These are phyloP conservation scores for Drosophila meridiana DNA, from an alignment of 2,888 invertebrate genomes.

Conservation along the genomic window DNA sequence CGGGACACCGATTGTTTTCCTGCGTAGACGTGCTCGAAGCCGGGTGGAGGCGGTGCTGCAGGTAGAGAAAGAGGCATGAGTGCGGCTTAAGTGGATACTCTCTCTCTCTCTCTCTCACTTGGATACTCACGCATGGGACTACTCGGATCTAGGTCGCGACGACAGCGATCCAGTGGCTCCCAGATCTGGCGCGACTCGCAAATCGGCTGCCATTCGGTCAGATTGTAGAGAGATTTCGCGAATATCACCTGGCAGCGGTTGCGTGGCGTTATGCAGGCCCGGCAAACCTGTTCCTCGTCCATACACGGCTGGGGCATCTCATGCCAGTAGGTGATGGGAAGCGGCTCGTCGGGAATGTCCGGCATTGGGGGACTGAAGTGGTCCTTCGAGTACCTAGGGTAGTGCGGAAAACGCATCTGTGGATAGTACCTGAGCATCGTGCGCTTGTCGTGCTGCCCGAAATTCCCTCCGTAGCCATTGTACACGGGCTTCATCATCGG, in stretches of 20 bases:
- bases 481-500: neutral
- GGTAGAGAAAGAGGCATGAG: too few relatives aligned
- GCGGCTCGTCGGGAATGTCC: neutral
- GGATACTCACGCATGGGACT: conserved; percentile 18
- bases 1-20: conserved; percentile 34
- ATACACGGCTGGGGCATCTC: neutral
- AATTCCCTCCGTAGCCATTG: neutral
- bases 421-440: neutral
- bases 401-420: neutral
- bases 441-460: neutral
- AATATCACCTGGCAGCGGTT: conserved; percentile 4
- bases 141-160: conserved; percentile 31
- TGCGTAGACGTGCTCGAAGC: conserved; percentile 23
- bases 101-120: too few relatives aligned
- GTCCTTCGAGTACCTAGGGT: neutral
- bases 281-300: neutral
- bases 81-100: too few relatives aligned
- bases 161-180: conserved; percentile 27
- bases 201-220: conserved; percentile 30
- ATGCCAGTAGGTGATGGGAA: rapidly evolving
- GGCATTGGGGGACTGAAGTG: neutral
- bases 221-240: neutral
- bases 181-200: conserved; percentile 25
- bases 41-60: conserved; percentile 36
- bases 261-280: neutral